Conservation (phyloP, 2,797 vertebrate genomes). For the Danio jaintianensis region DNA sequence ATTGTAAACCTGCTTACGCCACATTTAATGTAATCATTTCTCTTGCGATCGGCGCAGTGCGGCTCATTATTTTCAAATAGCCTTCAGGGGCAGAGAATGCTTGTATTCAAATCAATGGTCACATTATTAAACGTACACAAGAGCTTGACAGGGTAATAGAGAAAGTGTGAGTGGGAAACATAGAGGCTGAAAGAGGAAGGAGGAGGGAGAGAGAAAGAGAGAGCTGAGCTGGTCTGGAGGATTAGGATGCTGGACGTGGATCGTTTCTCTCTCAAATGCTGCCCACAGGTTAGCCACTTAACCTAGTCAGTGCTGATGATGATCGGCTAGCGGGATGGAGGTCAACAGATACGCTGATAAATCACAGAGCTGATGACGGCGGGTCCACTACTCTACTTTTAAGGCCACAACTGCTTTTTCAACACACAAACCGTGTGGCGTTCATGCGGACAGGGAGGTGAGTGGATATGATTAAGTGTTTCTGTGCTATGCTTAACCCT, state of each 20-base stretch:
- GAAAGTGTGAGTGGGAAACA: not conserved
- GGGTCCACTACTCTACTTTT: not conserved
- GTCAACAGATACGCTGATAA: slow-evolving; percentile 61
- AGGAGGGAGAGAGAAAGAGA: not conserved
- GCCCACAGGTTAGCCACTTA: slow-evolving; percentile 61
- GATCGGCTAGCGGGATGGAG: slow-evolving; percentile 56
- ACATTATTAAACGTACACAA: slow-evolving; percentile 14
- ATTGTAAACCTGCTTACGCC: slow-evolving; percentile 32
- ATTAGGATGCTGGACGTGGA: slow-evolving; percentile 59
- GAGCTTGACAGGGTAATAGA: slow-evolving; percentile 25
- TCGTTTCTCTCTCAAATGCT: slow-evolving; percentile 43
- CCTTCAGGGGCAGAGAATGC: slow-evolving; percentile 14
- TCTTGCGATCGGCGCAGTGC: not conserved
- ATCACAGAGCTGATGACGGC: slow-evolving; percentile 65
- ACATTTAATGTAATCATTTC: slow-evolving; percentile 13
- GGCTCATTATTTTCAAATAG: slow-evolving; percentile 44
- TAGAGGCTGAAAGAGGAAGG: slow-evolving; percentile 9
- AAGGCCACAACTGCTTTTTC: not conserved
- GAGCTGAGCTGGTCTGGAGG: not conserved
- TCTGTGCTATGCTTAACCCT: not conserved
- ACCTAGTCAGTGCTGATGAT: slow-evolving; percentile 57
- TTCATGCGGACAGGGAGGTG: not conserved
- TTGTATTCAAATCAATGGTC: slow-evolving; percentile 36
- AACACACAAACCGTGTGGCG: slow-evolving; percentile 5
- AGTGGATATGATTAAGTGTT: slow-evolving; percentile 24